Conservation (phyloP, 1,140 invertebrate species). For the Probaryconus sp. region DNA sequence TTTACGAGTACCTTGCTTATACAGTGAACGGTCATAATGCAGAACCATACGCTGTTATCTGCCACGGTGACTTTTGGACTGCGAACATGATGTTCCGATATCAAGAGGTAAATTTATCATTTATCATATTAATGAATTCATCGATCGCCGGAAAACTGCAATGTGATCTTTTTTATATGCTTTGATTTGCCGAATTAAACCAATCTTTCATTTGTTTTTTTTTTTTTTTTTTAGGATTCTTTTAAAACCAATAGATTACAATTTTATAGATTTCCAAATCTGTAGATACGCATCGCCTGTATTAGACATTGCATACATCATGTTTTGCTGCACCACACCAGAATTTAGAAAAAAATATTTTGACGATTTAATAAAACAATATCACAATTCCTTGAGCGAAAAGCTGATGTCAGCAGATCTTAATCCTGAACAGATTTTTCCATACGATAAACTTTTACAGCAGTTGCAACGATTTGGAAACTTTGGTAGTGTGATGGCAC, state of each 20-base stretch:
- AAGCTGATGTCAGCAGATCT: constrained; percentile 62
- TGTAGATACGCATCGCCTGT: constrained; percentile 76
- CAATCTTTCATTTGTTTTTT: no score
- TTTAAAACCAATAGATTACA: constrained; percentile 51
- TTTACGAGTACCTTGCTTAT: constrained; percentile 4
- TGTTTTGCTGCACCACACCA: constrained; percentile 77
- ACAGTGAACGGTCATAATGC: constrained; percentile 31
- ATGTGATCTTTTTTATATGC: no score
- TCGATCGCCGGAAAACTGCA: no score
- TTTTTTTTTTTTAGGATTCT: no score
- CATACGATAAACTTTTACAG: constrained; percentile 55
- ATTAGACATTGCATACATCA: constrained; percentile 79
- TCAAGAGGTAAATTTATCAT: constrained; percentile 45
- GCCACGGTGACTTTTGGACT: constrained; percentile 70
- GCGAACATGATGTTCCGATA: constrained; percentile 71
- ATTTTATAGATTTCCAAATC: constrained; percentile 79
- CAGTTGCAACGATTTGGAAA: constrained; percentile 62
- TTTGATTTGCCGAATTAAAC: no score
- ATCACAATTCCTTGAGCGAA: constrained; percentile 73
- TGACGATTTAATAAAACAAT: constrained; percentile 74
- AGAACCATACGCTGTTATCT: constrained; percentile 65
- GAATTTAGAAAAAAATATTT: constrained; percentile 73
- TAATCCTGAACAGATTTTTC: constrained; percentile 62
- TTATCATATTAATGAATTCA: no score
- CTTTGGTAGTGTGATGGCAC: constrained; percentile 57